Conservation (phyloP, 2,888 invertebrate genomes). For the Papilio gigon region DNA sequence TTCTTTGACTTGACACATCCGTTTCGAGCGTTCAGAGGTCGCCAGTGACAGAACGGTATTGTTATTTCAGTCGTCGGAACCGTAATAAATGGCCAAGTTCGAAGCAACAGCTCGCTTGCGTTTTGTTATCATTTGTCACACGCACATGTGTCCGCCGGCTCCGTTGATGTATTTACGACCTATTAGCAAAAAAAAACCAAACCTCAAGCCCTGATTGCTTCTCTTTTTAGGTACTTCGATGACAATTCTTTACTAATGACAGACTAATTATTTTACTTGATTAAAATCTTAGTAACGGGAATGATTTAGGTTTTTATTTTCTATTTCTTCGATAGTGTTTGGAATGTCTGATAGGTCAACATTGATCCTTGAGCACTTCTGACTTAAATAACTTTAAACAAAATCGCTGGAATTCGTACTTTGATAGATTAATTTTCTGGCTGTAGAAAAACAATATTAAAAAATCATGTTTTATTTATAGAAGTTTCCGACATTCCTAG, state of each 20-base stretch:
- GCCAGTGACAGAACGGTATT: conserved; percentile 65
- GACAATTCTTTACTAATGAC: conserved; percentile 66
- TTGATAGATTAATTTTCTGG: not conserved
- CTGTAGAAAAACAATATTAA: not conserved
- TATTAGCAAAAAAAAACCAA: conserved; percentile 76
- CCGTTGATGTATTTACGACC: conserved; percentile 80
- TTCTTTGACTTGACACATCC: too few species aligned
- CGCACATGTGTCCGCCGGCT: conserved; percentile 68
- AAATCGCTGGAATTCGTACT: not conserved
- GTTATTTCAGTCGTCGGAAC: conserved; percentile 79
- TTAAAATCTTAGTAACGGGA: conserved; percentile 48
- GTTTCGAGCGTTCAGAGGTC: conserved; percentile 62
- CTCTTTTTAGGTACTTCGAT: conserved; percentile 56
- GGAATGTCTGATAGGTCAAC: not conserved
- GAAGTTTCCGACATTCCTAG: not conserved
- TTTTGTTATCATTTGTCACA: conserved; percentile 77
- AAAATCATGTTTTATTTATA: not conserved
- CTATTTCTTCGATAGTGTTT: not conserved
- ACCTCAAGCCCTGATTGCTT: conserved; percentile 55
- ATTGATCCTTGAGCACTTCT: not conserved
- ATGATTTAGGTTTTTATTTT: conserved; percentile 1
- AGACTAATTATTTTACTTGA: conserved; percentile 68
- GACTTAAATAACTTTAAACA: not conserved
- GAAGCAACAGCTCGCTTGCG: conserved; percentile 72
- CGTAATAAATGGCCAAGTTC: conserved; percentile 73